Evolutionary conservation across 2,888 invertebrate species (phyloP), one percentile per base, ranked within the genome.

Genomic region (Apamea crenata): DNA sequence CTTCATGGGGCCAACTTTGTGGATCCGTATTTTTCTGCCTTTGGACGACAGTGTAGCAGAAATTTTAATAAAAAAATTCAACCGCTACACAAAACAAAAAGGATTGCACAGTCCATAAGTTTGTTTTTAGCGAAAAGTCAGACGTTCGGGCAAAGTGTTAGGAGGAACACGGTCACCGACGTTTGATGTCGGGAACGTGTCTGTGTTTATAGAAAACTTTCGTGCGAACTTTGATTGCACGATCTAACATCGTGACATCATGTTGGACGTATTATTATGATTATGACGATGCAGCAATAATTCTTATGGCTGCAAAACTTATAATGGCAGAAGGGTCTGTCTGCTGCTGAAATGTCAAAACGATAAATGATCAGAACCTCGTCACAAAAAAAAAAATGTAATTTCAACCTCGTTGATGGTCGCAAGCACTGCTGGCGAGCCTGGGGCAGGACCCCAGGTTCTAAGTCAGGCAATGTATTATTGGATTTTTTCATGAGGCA

Each of bases 191-290:
- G 14, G 63, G 66, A 77, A 69, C 76, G 69, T 78, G 77, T 75
- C 68, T 70, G 32, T 68, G 61, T 74, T 77, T 73, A 81, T 75
- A 85, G 67, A 74, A 83, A 80, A 82, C 80, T 87, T 87, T 81
- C 76, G 85, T 79, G 79, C 69, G 69, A 85, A 77, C 77, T 83
- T 81, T 77, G 82, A 73, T 86, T 77, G 83, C 83, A 86, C 86
- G 83, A 87, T 59, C 79, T 79, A 67, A 77, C 76, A 68, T 87
- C 74, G 83, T 86, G 78, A 78, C 74, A 80, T 84, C 70, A 78
- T 83, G 83, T 72, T 72, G 75, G 81, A 63, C 71, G 74, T 85
- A 85, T 81, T 83, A 85, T 83, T 75, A 63, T 81, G 81, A 72
- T 81, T 75, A 85, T 68, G 53, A 72, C 18, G 63, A 74, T 85